Conservation (phyloP, 2,888 invertebrate genomes). For the Trichogramma dendrolimi region DNA sequence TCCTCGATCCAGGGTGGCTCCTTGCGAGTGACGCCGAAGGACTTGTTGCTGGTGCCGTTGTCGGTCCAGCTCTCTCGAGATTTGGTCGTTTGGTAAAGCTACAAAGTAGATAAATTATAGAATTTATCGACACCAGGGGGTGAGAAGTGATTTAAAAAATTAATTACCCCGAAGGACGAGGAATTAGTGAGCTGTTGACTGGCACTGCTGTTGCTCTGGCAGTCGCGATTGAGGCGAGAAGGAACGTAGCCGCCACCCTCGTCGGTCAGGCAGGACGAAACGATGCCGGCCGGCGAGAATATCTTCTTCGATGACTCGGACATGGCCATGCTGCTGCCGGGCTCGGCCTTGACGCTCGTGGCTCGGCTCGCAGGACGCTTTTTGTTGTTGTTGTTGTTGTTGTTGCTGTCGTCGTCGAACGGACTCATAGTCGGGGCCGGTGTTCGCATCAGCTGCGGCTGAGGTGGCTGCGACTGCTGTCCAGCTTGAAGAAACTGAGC, state of each 20-base stretch:
- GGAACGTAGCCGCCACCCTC: constrained; percentile 38
- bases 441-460: neutral
- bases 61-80: too few species aligned
- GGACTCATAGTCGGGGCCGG: neutral
- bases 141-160: neutral
- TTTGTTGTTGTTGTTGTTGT: neutral
- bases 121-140: too few species aligned
- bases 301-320: constrained; percentile 60
- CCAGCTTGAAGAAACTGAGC: neutral
- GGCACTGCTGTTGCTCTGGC: constrained; percentile 38
- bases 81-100: too few species aligned
- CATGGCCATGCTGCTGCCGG: constrained; percentile 56
- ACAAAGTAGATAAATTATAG: too few species aligned
- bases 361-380: constrained; percentile 55
- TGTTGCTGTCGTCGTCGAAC: neutral
- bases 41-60: constrained; percentile 1
- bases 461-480: too few species aligned
- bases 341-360: constrained; percentile 58
- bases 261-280: constrained; percentile 41
- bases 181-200: constrained; percentile 29
- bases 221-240: constrained; percentile 44
- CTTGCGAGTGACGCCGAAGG: constrained; percentile 38
- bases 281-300: constrained; percentile 36
- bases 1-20: constrained; percentile 68
- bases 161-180: constrained; percentile 12